These are phyloP conservation scores for Camarhynchus parvulus DNA, from an alignment of 2,113 vertebrate genomes.

Conservation along the genomic window DNA sequence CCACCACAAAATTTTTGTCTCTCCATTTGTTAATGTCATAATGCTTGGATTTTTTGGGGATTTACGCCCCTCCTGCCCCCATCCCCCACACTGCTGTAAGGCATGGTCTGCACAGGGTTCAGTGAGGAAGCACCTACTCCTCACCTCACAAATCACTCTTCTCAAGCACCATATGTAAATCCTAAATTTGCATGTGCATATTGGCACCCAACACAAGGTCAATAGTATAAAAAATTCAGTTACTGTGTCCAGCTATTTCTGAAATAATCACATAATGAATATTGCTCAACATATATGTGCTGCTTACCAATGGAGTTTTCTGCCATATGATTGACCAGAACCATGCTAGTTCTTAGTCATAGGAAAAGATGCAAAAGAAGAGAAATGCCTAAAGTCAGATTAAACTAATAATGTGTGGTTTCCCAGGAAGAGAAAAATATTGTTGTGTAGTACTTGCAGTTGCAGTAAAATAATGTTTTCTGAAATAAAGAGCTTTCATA, in stretches of 20 bases:
- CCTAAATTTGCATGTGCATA: neutral
- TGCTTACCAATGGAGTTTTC: neutral
- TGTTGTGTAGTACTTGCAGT: neutral
- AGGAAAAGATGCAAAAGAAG: neutral
- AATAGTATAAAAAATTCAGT: neutral
- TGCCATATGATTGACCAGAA: neutral
- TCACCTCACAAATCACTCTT: neutral
- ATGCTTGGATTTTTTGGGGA: fast-evolving
- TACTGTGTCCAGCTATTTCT: fast-evolving
- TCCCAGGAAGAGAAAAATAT: neutral
- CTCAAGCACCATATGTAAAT: neutral
- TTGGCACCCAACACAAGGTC: neutral
- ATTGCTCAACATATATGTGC: neutral
- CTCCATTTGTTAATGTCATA: neutral
- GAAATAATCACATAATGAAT: neutral
- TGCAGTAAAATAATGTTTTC: neutral
- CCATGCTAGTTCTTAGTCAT: neutral
- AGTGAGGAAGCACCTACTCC: neutral
- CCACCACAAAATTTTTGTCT: neutral
- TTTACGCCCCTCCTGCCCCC: fast-evolving
- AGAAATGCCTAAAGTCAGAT: neutral
- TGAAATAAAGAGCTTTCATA: neutral
- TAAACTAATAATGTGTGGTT: neutral
- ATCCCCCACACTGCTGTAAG: neutral
- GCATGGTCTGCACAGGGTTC: neutral